These are phyloP conservation scores for Eristalis arbustorum DNA, from an alignment of 2,888 invertebrate genomes.

Conservation along the genomic window DNA sequence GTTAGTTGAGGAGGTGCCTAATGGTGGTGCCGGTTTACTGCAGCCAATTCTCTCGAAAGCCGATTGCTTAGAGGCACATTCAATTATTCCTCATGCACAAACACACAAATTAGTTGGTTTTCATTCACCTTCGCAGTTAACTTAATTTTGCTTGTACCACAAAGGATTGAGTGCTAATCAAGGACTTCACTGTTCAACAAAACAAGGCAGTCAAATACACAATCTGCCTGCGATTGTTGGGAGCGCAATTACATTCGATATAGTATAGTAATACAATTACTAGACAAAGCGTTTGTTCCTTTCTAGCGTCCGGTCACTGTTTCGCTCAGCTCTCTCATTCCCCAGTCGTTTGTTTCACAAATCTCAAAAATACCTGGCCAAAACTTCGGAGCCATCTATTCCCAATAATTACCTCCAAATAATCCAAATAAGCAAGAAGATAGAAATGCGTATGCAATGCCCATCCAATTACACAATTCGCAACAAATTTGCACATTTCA, in stretches of 20 bases:
- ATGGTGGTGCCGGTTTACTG: no score
- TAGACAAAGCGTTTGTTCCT: neutral
- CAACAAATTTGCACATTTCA: constrained; percentile 63
- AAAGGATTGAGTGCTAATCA: neutral
- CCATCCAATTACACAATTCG: constrained; percentile 16
- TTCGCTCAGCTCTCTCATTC: neutral
- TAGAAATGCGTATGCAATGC: constrained; percentile 12
- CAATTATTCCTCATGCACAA: no score
- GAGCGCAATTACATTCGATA: neutral
- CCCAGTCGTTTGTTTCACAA: neutral
- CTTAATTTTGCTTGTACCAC: neutral
- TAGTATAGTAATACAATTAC: neutral
- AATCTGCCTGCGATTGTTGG: neutral
- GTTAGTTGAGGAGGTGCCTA: no score
- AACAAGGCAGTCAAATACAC: neutral
- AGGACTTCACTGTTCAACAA: neutral
- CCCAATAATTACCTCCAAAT: constrained; percentile 12
- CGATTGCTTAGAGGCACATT: no score
- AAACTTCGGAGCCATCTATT: constrained; percentile 5
- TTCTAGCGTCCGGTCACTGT: neutral
- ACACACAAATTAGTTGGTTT: no score
- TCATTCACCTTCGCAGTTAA: neutral
- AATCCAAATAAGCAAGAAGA: constrained; percentile 2
- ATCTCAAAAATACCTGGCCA: neutral
- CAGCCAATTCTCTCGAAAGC: no score